Base-by-base conservation (phyloP, 2,113 vertebrate genomes). In the Chionodraco myersi region DNA sequence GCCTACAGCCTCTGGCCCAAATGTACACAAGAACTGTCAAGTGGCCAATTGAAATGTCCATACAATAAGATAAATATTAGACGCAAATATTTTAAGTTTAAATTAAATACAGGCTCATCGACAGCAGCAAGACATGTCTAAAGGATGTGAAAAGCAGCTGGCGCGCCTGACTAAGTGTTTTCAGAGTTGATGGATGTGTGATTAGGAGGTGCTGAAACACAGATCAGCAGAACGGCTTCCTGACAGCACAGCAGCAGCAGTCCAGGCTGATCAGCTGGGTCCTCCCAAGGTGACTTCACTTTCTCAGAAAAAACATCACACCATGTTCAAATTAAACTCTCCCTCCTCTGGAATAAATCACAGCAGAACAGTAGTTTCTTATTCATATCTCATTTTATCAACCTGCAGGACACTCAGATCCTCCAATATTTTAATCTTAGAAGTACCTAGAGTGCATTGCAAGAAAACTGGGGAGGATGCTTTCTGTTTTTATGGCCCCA, bases 201-300 rank as follows among this genome's bases (percentile, higher is more conserved):
- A 49, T 52, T 75, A 18, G 36, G 36, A 52, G 48, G 63, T 69
- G 75, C 84, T 79, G 85, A 87, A 60, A 6, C 15, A 44, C 48
- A 72, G 34, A 45, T 86, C 78, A 76, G 77, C 85, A 80, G 48
- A 53, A 69, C 77, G 69, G 60, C 53, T 63, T 80, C 73, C 72
- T 74, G 87, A 76, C 85, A 80, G 76, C 66, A 51, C 84, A 87
- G 63, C 76, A 30, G 30, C 30, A 80, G 76, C 81, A 73, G 56
- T 49, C 8, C 16, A 73, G 71, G 77, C 54, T 14, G 41, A 63
- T 85, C 67, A 77, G 74, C 68, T 68, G 60, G 51, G 60, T 88
- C 75, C 72, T 54, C 58, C 68, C 1, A 13, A 80, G 74, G 54
- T 76, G 56, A 73, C 78, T 69, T 64, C 77, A 73, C 45, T 48